A percentile compares a stretch with the other conserved stretches of the same genome.
These are phyloP conservation scores for Leptinotarsa lineolata DNA, from an alignment of 1,140 invertebrate genomes.

Conservation along the genomic window DNA sequence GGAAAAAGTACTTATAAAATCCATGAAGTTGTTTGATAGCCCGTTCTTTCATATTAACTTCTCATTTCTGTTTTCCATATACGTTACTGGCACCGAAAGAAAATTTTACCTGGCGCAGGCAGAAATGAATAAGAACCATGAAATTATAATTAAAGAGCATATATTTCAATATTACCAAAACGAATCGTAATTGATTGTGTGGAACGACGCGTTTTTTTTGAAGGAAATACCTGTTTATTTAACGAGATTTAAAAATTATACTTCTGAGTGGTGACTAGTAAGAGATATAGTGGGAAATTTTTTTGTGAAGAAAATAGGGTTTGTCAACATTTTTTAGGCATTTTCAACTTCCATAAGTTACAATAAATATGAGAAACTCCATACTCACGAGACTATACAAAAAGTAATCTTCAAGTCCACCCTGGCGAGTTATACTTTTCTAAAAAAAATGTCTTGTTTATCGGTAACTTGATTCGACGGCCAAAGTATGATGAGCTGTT, in stretches of 20 bases:
- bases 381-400: no score
- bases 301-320: no score
- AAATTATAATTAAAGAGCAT: conserved; percentile 18
- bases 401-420: no score
- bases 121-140: conserved; percentile 13
- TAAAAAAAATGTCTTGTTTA: no score
- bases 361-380: no score
- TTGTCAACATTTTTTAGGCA: no score
- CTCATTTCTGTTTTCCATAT: not conserved
- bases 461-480: no score
- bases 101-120: conserved; percentile 12
- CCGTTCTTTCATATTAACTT: not conserved
- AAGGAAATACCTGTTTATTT: not conserved
- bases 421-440: no score
- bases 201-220: conserved; percentile 4
- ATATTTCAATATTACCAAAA: conserved; percentile 23
- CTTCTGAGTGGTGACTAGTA: not conserved
- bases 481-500: no score
- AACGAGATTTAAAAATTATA: not conserved
- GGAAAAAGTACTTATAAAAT: not conserved
- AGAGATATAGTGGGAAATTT: not conserved
- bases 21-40: not conserved
- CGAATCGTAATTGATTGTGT: conserved; percentile 22
- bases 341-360: no score
- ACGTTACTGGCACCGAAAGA: not conserved